Evolutionary conservation across 2,888 invertebrate genomes (phyloP), one percentile per base, ranked within the genome.

Genomic region (Amiota minor): DNA sequence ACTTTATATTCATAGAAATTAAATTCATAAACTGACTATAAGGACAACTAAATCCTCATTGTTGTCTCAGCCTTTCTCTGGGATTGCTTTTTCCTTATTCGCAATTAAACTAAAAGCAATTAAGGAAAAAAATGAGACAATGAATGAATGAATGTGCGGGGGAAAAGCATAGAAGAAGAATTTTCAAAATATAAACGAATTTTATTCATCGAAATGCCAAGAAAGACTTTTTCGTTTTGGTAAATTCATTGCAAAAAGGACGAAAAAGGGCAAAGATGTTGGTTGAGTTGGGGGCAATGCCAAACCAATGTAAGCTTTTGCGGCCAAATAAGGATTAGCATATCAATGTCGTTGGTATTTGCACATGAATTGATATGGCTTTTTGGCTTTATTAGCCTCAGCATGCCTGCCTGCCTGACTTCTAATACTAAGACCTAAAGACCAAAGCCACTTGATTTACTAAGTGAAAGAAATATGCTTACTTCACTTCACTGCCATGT

Each of bases 81-180:
- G 4, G 35, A 35, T 35, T 35, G 6, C 35, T 35, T 6, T 23
- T 35, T 35, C 35, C 35, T 6, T 35, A 35, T 35, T 35, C 23
- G 76, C 83, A 81, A 83, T 83, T 82, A 80, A 79, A 79, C 72
- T 77, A 72, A 80, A 79, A 83, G 78, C 81, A 82, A 81, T 83
- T 80, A 78, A 75, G 6, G 35, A 8, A 35, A 35, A 35, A 8
- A 35, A 35, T 35, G 35, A 35, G 4, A 35, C 35, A 35, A 35
- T 23, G 23, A 23, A 65, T 72, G 75, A 74, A 23, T 35, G 6
- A 35, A 35, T 35, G 35, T 23, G 23, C 23, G 35, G 35, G 35
- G 6, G 35, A 35, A 72, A 46, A 70, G 76, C 76, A 78, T 76
- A 78, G 53, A 74, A 76, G 77, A 77, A 77, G 67, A 72, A 59